Evolutionary conservation across 2,888 invertebrate species (phyloP).

Genomic region (Trichacis sp.): DNA sequence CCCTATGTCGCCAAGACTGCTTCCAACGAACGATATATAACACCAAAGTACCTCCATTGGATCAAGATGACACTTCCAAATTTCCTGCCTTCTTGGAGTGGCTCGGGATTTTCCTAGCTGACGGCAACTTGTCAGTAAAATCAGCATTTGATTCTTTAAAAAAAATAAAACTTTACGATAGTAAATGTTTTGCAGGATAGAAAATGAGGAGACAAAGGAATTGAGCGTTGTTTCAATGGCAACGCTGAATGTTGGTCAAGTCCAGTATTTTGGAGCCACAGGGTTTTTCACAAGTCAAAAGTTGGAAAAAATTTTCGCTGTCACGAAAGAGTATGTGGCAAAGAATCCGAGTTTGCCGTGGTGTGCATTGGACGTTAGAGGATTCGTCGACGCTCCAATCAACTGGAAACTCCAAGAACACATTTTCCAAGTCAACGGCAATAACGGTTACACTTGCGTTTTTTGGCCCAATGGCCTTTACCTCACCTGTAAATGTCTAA

Average conservation of each 20-base stretch:
- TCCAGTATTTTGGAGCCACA: slow-evolving; percentile 68
- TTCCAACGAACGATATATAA: slow-evolving; percentile 61
- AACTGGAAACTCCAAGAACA: slow-evolving; percentile 70
- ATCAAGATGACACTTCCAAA: slow-evolving; percentile 50
- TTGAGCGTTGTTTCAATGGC: neutral
- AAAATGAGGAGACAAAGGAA: neutral
- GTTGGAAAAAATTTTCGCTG: slow-evolving; percentile 63
- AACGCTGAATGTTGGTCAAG: slow-evolving; percentile 54
- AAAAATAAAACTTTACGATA: no score
- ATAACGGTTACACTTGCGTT: slow-evolving; percentile 70
- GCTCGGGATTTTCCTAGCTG: slow-evolving; percentile 71
- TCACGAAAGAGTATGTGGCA: slow-evolving; percentile 57
- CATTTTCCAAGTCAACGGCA: slow-evolving; percentile 67
- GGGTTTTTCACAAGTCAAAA: slow-evolving; percentile 70
- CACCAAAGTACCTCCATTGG: slow-evolving; percentile 66
- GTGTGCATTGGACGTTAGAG: slow-evolving; percentile 72
- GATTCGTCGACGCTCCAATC: slow-evolving; percentile 72
- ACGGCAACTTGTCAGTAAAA: slow-evolving; percentile 67
- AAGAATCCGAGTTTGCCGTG: slow-evolving; percentile 64
- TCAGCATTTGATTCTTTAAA: no score
- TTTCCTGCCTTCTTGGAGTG: slow-evolving; percentile 70
- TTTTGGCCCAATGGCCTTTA: slow-evolving; percentile 59
- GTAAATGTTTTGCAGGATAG: no score
- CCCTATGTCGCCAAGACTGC: slow-evolving; percentile 67
- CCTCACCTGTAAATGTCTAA: slow-evolving; percentile 61